These are phyloP conservation scores for Branchinecta sandiegonensis DNA, from an alignment of 2,888 invertebrate genomes.

Conservation along the genomic window DNA sequence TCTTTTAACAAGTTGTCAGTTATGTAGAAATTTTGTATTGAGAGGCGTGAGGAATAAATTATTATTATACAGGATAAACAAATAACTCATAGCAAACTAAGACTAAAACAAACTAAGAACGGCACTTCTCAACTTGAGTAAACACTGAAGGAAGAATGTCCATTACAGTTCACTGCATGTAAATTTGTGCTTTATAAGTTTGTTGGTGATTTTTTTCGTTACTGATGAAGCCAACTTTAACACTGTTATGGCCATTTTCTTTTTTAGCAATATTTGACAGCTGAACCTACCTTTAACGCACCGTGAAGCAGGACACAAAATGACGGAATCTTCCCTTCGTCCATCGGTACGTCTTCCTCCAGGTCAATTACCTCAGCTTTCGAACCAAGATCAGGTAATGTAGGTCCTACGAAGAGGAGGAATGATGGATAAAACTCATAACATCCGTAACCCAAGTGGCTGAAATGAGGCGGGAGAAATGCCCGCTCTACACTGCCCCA, in stretches of 20 bases:
- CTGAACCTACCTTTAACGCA: conserved; percentile 54
- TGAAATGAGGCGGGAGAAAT: no score
- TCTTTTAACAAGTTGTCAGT: no score
- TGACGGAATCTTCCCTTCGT: conserved; percentile 65
- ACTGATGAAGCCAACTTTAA: background rate
- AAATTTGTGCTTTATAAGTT: background rate
- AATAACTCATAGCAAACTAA: no score
- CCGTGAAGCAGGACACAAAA: conserved; percentile 88
- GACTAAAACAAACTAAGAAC: no score
- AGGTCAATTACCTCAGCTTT: conserved; percentile 35
- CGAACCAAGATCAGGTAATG: background rate
- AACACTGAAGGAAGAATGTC: no score
- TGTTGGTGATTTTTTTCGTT: background rate
- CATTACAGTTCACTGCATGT: conserved; percentile 16
- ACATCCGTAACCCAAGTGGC: conserved; percentile 17
- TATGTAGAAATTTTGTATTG: no score
- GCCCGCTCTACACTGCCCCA: no score
- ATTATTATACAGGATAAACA: no score
- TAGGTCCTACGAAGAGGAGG: background rate
- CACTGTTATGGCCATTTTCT: background rate
- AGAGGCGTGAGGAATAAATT: no score
- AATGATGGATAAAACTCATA: no score
- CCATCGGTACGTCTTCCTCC: conserved; percentile 41
- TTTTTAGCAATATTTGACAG: background rate
- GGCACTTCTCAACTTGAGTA: no score